Base-by-base conservation (phyloP, 2,113 vertebrate genomes). In the Esox niger region DNA sequence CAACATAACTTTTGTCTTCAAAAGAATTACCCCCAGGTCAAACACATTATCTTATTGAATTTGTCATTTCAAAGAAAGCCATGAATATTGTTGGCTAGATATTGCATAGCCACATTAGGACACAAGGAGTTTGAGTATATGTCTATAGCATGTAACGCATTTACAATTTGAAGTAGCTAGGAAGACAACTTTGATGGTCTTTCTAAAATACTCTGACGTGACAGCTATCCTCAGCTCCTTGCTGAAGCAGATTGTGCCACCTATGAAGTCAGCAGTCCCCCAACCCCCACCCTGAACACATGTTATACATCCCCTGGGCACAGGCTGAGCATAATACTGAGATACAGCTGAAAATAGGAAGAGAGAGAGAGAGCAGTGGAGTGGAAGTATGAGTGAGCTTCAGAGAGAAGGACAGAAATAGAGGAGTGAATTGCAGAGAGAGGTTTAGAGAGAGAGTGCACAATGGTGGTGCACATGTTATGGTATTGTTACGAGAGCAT, bases 231-330 rank as follows among this genome's bases (percentile, higher is more conserved):
- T 67, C 83, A 79, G 81, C 77, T 79, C 71, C 56, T 76, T 69
- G 71, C 31, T 69, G 76, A 78, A 79, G 76, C 72, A 38, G 29
- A 71, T 70, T 69, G 66, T 81, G 84, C 84, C 84, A 86, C 87
- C 84, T 87, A 84, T 82, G 77, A 78, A 86, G 80, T 79, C 86
- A 83, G 81, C 81, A 64, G 69, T 71, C 71, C 54, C n/a, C 79
- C 82, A 82, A 81, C 78, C 85, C 86, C 86, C 86, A 47, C 83
- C 78, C 70, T 15, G 78, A 69, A 82, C 88, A 88, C 87, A 88
- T 89, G 88, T 80, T 86, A 69, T 77, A 68, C 86, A 81, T 88
- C 84, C 88, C 83, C 79, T 80, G 80, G 86, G 84, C 86, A 79
- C 68, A 63, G 77, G 71, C 47, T 23, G 52, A 64, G 64, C 64